Percentiles rank a stretch among this genome's conserved stretches.
Evolutionary conservation across 1,140 invertebrate species (phyloP).

Genomic region (Euura lappo): DNA sequence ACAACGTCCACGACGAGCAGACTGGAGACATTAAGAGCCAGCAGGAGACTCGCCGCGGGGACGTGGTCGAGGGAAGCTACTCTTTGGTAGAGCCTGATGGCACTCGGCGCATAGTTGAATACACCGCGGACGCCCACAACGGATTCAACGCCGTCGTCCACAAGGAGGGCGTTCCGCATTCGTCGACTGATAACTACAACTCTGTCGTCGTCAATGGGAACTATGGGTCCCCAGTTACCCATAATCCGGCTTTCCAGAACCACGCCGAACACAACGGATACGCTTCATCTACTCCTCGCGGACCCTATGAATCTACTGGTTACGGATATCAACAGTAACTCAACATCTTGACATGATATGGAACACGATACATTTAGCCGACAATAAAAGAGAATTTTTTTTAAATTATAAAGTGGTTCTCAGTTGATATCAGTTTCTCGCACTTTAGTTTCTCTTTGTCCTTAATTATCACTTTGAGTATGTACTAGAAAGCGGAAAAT

Average conservation of each 20-base stretch:
- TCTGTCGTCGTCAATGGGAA: neutral
- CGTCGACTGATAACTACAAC: neutral
- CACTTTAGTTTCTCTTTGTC: too few relatives aligned
- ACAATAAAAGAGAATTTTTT: neutral
- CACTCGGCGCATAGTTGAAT: conserved; percentile 43
- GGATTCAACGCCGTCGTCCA: conserved; percentile 56
- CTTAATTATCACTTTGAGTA: too few relatives aligned
- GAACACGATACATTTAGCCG: neutral
- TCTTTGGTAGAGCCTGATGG: conserved; percentile 42
- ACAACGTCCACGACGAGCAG: conserved; percentile 68
- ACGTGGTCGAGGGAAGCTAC: conserved; percentile 43
- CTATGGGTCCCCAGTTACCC: neutral
- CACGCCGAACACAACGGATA: neutral
- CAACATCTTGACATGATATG: neutral
- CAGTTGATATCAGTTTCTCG: neutral
- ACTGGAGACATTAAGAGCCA: conserved; percentile 74
- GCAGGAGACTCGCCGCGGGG: conserved; percentile 62
- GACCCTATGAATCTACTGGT: neutral
- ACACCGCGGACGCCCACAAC: conserved; percentile 48
- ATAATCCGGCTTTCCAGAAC: neutral
- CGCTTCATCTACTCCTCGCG: neutral
- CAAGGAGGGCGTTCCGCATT: conserved; percentile 45
- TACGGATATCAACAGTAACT: conserved; percentile 2
- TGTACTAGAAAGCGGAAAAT: too few relatives aligned
- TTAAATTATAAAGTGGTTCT: neutral